Evolutionary conservation across 37 sponge, comb jelly and placozoan genomes (phyloP), one percentile per base, ranked within the genome.

Genomic region (Beroe ovata): DNA sequence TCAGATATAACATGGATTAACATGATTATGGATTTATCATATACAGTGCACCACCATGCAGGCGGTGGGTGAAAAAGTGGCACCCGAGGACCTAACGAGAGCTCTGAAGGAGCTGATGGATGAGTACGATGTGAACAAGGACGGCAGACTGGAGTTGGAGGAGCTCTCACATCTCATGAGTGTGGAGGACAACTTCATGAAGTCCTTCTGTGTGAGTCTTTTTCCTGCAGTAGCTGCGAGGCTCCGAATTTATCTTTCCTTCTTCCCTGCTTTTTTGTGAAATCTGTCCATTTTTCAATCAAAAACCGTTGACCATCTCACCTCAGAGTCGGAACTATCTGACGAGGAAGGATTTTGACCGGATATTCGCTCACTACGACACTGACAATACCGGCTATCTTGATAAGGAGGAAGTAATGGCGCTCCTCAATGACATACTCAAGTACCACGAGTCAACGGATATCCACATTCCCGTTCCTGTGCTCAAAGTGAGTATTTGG

Each of bases 111-210:
- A 40, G 3, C 54, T 77, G 25, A 77, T 77, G 84, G 25, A 35
- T 25, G 84, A 77, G 23, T 77, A 33, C 47, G 84, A 77, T 41
- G 54, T 77, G 8, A 77, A 77, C 84, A 77, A 77, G 84, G 84
- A 77, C 54, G 84, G 84, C 0, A 39, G 84, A 41, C 47, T 77
- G 26, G 84, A 77, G 28, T 54, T 77, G 26, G 84, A 77, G 84
- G 84, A 77, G 28, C 54, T 77, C 26, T 42, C 54, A 18, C 84
- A 77, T 77, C 42, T 77, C 28, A 77, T 77, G 84, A 77, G 84
- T 77, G 84, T 77, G 28, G 84, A 77, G 84, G 84, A 77, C 47
- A 77, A 77, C 84, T 77, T 77, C 28, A 77, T 77, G 84, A 77
- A 77, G 84, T 30, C 84, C 1, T 77, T 77, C 33, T 77, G 84